These are phyloP conservation scores for Mimas tiliae DNA, from an alignment of 2,888 invertebrate species.

Conservation along the genomic window DNA sequence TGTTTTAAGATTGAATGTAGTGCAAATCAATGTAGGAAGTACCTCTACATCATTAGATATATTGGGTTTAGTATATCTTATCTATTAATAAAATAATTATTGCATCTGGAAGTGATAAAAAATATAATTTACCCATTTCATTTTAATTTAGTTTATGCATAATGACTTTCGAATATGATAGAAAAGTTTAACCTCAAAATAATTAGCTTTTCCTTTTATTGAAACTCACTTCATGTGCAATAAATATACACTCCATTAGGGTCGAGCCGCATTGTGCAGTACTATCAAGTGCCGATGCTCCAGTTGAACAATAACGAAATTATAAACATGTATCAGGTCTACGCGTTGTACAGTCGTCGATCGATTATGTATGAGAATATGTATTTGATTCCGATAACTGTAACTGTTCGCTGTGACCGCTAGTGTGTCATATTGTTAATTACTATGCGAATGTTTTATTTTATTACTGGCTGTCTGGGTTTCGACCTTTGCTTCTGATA, in stretches of 20 bases:
- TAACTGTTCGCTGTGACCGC: constrained; percentile 43
- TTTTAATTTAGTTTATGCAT: background rate
- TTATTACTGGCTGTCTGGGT: constrained; percentile 12
- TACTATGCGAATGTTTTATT: background rate
- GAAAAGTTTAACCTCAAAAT: background rate
- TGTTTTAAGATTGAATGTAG: background rate
- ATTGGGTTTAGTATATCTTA: no score
- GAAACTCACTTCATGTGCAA: background rate
- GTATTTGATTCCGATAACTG: constrained; percentile 33
- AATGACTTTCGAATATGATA: background rate
- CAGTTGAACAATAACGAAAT: constrained; percentile 45
- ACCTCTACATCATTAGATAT: no score
- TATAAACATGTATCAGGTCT: constrained; percentile 17
- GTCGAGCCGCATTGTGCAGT: constrained; percentile 11
- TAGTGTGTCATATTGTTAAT: constrained; percentile 11
- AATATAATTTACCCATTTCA: no score
- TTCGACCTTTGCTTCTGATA: constrained; percentile 19
- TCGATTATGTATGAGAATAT: constrained; percentile 21
- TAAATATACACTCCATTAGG: background rate
- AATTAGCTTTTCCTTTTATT: background rate
- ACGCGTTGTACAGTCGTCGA: background rate
- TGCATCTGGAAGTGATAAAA: no score
- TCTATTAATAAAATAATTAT: no score
- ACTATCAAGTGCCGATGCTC: constrained; percentile 32
- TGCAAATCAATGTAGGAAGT: no score